Evolutionary conservation across 64 coral and sea anemone genomes (phyloP).

Genomic region (Pocillopora damicornis): DNA sequence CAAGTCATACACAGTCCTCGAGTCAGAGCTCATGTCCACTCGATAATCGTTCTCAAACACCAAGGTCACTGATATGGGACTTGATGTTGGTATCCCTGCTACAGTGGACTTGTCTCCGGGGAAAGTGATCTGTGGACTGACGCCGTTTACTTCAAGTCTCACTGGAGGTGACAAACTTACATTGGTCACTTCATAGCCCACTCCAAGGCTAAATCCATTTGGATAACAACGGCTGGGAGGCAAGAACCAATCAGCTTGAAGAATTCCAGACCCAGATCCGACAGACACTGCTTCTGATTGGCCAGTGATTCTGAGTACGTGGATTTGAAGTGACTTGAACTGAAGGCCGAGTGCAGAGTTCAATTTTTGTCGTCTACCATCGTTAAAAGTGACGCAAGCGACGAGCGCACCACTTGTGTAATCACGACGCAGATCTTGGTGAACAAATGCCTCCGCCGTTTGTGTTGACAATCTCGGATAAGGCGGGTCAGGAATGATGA

Average conservation of each 20-base stretch:
- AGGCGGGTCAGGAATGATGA: constrained; percentile 45
- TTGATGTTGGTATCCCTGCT: constrained; percentile 53
- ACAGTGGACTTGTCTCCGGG: constrained; percentile 35
- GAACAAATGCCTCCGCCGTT: constrained; percentile 26
- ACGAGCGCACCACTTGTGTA: constrained; percentile 45
- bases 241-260: constrained; percentile 49
- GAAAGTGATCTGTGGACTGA: constrained; percentile 49
- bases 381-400: constrained; percentile 47
- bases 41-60: constrained; percentile 39
- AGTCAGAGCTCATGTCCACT: constrained; percentile 60
- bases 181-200: constrained; percentile 46
- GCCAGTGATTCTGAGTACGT: constrained; percentile 43
- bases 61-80: constrained; percentile 31
- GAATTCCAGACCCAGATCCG: constrained; percentile 42
- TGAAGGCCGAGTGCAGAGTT: constrained; percentile 23
- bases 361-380: constrained; percentile 41
- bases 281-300: constrained; percentile 46
- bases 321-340: constrained; percentile 37
- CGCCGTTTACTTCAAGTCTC: constrained; percentile 37
- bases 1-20: constrained; percentile 48
- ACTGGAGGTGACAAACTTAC: constrained; percentile 43
- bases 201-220: constrained; percentile 28
- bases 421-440: constrained; percentile 44
- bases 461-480: constrained; percentile 52
- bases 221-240: constrained; percentile 40